A percentile compares a stretch with the other conserved stretches of the same genome.
Conservation (phyloP, 2,797 vertebrate species). For the Myotis findleyi region DNA sequence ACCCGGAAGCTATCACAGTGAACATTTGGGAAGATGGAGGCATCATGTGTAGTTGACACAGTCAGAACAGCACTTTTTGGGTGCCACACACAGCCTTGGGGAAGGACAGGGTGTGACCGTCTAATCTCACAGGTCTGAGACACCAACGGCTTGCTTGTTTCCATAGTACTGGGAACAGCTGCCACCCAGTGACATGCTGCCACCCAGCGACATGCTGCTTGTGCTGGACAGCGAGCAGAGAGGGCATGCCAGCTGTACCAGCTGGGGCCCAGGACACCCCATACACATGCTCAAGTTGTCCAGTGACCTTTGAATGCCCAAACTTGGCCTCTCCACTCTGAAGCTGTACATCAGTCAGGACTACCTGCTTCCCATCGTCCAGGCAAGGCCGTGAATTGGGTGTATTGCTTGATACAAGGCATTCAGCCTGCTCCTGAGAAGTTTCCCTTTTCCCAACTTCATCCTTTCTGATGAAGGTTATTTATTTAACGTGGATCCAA, state of each 20-base stretch:
- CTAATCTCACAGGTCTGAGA: conserved; percentile 95
- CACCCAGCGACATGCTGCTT: conserved; percentile 87
- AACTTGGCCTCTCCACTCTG: conserved; percentile 90
- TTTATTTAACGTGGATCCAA: conserved; percentile 10
- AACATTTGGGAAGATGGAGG: conserved; percentile 92
- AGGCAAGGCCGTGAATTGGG: conserved; percentile 94
- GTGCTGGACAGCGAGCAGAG: conserved; percentile 96
- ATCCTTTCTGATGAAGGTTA: conserved; percentile 83
- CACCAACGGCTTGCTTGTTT: conserved; percentile 93
- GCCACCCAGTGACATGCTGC: conserved; percentile 88
- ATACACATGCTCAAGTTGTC: conserved; percentile 95
- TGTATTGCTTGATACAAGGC: conserved; percentile 95
- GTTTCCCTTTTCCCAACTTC: conserved; percentile 96
- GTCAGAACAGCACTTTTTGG: conserved; percentile 93
- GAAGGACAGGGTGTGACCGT: conserved; percentile 93
- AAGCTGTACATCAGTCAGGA: conserved; percentile 91
- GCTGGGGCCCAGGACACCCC: conserved; percentile 94
- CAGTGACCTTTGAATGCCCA: conserved; percentile 94
- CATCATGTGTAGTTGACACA: conserved; percentile 93
- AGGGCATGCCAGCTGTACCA: conserved; percentile 86
- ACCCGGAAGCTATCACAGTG: conserved; percentile 90
- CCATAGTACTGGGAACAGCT: conserved; percentile 90
- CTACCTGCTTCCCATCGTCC: conserved; percentile 98
- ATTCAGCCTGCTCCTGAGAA: conserved; percentile 94
- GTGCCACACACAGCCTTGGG: conserved; percentile 97